These are phyloP conservation scores for Tiaroga cobitis DNA, from an alignment of 2,797 vertebrate genomes.

Conservation along the genomic window DNA sequence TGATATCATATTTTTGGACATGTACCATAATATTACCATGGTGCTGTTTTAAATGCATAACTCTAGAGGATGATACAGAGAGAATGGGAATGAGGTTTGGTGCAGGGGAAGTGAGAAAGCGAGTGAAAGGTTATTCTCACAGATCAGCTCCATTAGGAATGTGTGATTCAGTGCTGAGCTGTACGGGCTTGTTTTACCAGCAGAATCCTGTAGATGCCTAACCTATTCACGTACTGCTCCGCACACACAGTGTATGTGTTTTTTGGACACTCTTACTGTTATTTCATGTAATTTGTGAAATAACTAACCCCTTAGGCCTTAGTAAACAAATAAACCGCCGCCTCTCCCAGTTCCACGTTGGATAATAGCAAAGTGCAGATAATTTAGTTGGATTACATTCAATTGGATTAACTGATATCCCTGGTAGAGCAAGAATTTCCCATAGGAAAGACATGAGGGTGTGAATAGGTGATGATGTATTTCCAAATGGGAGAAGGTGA, in stretches of 20 bases:
- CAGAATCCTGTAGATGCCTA: conserved; percentile 26
- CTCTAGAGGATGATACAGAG: background rate
- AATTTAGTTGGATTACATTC: conserved; percentile 18
- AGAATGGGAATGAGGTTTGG: background rate
- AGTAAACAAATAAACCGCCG: background rate
- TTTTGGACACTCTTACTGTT: conserved; percentile 16
- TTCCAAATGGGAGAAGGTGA: background rate
- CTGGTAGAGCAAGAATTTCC: conserved; percentile 16
- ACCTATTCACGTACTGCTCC: conserved; percentile 14
- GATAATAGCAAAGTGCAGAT: conserved; percentile 1
- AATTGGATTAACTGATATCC: conserved; percentile 12
- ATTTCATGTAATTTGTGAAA: conserved; percentile 21
- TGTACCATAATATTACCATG: background rate
- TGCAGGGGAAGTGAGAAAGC: background rate
- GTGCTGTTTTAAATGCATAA: background rate
- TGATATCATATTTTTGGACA: background rate
- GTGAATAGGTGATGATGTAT: conserved; percentile 30
- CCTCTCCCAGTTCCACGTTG: conserved; percentile 13
- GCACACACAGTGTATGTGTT: background rate
- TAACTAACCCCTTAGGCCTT: conserved; percentile 22
- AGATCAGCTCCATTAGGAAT: conserved; percentile 25
- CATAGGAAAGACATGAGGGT: conserved; percentile 18
- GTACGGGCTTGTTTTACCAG: conserved; percentile 40
- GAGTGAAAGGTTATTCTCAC: conserved; percentile 22
- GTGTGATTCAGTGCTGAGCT: conserved; percentile 43